phyloP scores from a whole-genome alignment of 1,140 invertebrate genomes.

The Drosophila pandora region DNA sequence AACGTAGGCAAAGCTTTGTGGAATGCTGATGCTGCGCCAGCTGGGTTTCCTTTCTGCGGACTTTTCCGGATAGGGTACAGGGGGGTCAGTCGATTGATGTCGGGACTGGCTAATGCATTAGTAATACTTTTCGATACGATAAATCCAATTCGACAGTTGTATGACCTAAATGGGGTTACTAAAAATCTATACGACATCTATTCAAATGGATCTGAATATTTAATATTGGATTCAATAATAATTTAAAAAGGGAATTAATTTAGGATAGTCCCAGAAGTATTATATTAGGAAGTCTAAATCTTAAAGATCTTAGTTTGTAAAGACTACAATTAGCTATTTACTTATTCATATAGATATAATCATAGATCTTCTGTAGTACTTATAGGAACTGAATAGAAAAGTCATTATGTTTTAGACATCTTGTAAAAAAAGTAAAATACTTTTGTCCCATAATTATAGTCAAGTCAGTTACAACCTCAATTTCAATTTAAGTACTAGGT shows the following conservation, averaged over 20 bases:
- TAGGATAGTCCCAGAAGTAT: too few species aligned
- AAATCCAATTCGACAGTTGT: neutral
- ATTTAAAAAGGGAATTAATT: too few species aligned
- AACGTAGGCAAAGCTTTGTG: constrained; percentile 17
- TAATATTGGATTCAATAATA: neutral
- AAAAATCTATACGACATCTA: neutral
- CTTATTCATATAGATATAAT: too few species aligned
- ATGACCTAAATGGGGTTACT: neutral
- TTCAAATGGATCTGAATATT: neutral
- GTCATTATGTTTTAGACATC: too few species aligned
- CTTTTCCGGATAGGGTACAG: constrained; percentile 17
- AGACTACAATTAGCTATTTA: too few species aligned
- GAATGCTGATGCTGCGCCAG: constrained; percentile 28
- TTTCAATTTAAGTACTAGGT: constrained; percentile 1
- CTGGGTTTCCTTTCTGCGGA: constrained; percentile 19
- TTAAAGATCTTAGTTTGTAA: too few species aligned
- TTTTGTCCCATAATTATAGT: neutral
- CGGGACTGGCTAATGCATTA: constrained; percentile 13
- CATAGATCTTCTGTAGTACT: too few species aligned
- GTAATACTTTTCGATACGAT: constrained; percentile 28
- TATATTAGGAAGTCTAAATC: too few species aligned
- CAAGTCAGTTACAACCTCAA: neutral
- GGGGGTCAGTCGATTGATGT: constrained; percentile 37
- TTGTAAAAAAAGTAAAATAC: neutral
- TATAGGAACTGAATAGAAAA: too few species aligned